These are phyloP conservation scores for Amblyjoppa proteus DNA, from an alignment of 2,888 invertebrate genomes.

Conservation along the genomic window DNA sequence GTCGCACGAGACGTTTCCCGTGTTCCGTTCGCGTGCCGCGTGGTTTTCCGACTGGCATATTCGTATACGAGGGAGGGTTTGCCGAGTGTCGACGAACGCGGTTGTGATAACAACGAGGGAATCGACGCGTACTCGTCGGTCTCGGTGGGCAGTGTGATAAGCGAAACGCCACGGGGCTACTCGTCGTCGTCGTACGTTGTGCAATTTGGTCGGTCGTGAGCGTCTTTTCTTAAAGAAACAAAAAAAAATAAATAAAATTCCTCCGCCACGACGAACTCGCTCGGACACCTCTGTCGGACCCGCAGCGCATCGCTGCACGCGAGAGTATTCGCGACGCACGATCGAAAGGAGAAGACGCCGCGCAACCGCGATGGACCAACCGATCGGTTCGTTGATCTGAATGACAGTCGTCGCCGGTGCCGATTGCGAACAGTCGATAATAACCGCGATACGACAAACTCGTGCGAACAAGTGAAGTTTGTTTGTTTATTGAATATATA, in stretches of 20 bases:
- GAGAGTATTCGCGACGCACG: slow-evolving; percentile 34
- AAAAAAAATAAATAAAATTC: neutral
- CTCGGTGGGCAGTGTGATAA: slow-evolving; percentile 31
- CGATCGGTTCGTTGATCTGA: slow-evolving; percentile 40
- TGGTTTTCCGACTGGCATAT: slow-evolving; percentile 58
- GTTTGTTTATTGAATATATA: slow-evolving; percentile 16
- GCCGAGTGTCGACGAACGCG: slow-evolving; percentile 31
- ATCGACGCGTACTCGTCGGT: slow-evolving; percentile 22
- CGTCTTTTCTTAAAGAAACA: neutral
- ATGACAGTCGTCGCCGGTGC: slow-evolving; percentile 44
- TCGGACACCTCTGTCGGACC: neutral
- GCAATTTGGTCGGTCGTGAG: neutral
- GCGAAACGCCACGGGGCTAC: slow-evolving; percentile 22
- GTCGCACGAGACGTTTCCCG: slow-evolving; percentile 71
- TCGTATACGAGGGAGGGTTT: slow-evolving; percentile 45
- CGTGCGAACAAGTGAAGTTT: slow-evolving; percentile 65
- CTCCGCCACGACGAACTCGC: neutral
- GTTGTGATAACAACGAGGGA: neutral
- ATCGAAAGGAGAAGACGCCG: slow-evolving; percentile 26
- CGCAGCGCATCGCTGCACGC: slow-evolving; percentile 10
- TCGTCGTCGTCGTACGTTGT: slow-evolving; percentile 13
- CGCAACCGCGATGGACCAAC: slow-evolving; percentile 67
- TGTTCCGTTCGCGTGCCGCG: slow-evolving; percentile 68
- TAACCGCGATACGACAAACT: slow-evolving; percentile 25
- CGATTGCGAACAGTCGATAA: slow-evolving; percentile 41